phyloP scores from a whole-genome alignment of 2,797 vertebrate genomes.

The Sciurus carolinensis region DNA sequence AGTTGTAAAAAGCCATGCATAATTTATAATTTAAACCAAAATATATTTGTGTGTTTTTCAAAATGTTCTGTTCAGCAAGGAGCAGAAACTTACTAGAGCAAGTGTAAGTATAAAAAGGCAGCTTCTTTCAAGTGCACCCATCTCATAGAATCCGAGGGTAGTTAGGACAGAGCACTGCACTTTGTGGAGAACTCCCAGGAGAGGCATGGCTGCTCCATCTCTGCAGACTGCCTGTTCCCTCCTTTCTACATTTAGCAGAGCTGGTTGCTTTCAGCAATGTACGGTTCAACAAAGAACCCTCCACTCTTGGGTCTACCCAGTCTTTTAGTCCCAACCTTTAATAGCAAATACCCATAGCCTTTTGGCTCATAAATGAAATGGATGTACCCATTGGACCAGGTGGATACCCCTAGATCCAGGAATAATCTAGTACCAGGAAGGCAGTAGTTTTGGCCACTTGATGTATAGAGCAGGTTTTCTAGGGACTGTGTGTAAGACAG shows the following conservation, averaged over 20 bases:
- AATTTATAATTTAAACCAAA: constrained; percentile 15
- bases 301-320: too few relatives aligned
- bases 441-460: background rate
- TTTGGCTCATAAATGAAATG: background rate
- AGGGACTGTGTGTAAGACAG: background rate
- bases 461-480: background rate
- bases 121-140: background rate
- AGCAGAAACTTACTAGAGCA: background rate
- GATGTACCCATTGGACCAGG: background rate
- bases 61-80: constrained; percentile 21
- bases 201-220: background rate
- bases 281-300: background rate
- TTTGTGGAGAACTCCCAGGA: background rate
- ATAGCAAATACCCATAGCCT: background rate
- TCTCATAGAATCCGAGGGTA: background rate
- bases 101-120: background rate
- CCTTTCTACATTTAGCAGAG: background rate
- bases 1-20: constrained; percentile 22
- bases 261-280: background rate
- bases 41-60: background rate
- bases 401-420: background rate
- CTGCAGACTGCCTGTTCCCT: background rate
- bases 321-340: background rate
- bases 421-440: background rate
- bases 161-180: too few relatives aligned